Percentiles rank a stretch among this genome's conserved stretches.
phyloP scores from a whole-genome alignment of 1,140 invertebrate species.

The Gonatopus flavifemur region DNA sequence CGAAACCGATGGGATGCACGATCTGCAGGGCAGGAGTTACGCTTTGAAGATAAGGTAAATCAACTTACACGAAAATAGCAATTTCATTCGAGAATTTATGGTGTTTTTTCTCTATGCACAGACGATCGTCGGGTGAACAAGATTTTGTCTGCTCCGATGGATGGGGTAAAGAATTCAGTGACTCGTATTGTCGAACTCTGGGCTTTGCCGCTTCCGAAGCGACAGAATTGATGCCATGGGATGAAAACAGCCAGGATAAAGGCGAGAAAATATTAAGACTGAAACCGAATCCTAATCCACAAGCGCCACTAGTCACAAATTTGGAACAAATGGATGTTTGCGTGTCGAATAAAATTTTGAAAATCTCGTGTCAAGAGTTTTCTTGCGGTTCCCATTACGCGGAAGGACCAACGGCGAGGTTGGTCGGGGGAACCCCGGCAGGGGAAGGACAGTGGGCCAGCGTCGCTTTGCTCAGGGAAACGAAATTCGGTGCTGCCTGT shows the following conservation, averaged over 20 bases:
- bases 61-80: not conserved
- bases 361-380: conserved; percentile 63
- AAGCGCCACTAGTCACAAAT: conserved; percentile 47
- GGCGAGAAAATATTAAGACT: conserved; percentile 44
- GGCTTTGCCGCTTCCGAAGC: conserved; percentile 57
- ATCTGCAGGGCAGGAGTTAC: conserved; percentile 9
- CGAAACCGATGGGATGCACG: conserved; percentile 1
- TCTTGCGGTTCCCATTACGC: conserved; percentile 56
- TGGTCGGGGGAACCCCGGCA: conserved; percentile 57
- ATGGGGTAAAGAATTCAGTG: conserved; percentile 61
- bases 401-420: conserved; percentile 50
- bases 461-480: conserved; percentile 60
- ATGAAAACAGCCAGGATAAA: conserved; percentile 22
- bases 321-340: conserved; percentile 54
- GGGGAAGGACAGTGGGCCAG: conserved; percentile 62
- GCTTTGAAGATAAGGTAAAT: conserved; percentile 47
- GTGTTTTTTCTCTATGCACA: conserved; percentile 25
- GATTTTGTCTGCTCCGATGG: conserved; percentile 57
- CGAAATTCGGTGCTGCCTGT: conserved; percentile 59
- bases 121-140: conserved; percentile 50
- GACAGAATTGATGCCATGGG: conserved; percentile 40
- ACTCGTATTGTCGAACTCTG: conserved; percentile 59
- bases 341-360: conserved; percentile 52
- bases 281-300: conserved; percentile 41
- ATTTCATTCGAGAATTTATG: not conserved